These are phyloP conservation scores for Anser cygnoides DNA, from an alignment of 2,113 vertebrate species.

Conservation along the genomic window DNA sequence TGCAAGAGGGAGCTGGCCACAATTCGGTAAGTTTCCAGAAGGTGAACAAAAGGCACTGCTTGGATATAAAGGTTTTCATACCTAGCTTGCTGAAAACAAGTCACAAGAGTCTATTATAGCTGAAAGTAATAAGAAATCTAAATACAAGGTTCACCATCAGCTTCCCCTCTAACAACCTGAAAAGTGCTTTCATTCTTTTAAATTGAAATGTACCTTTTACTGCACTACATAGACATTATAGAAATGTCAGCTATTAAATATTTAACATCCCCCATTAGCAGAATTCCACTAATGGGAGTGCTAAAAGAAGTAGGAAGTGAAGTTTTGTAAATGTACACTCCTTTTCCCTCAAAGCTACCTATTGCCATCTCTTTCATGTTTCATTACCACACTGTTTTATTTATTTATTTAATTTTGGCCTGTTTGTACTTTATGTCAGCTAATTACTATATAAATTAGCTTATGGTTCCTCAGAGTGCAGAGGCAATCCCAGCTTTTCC, in stretches of 20 bases:
- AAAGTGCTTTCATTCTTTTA: background rate
- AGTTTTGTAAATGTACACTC: background rate
- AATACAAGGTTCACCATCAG: background rate
- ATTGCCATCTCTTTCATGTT: background rate
- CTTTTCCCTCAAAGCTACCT: background rate
- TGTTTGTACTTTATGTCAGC: background rate
- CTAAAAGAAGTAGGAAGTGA: constrained; percentile 2
- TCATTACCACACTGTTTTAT: background rate
- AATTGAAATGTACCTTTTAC: constrained; percentile 17
- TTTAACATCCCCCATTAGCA: constrained; percentile 52
- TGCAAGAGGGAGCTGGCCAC: background rate
- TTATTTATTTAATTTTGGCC: background rate
- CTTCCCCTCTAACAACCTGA: background rate
- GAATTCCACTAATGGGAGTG: constrained; percentile 1
- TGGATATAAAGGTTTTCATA: background rate
- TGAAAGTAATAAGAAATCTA: background rate
- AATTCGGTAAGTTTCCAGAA: background rate
- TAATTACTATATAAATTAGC: constrained; percentile 12
- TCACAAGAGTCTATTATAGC: background rate
- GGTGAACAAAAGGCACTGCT: background rate
- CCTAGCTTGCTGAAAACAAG: background rate
- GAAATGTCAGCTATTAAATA: constrained; percentile 58
- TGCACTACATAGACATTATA: background rate
- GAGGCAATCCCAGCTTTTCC: background rate
- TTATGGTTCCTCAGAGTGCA: background rate